Evolutionary conservation across 2,113 vertebrate species (phyloP).

Genomic region (Menura novaehollandiae): DNA sequence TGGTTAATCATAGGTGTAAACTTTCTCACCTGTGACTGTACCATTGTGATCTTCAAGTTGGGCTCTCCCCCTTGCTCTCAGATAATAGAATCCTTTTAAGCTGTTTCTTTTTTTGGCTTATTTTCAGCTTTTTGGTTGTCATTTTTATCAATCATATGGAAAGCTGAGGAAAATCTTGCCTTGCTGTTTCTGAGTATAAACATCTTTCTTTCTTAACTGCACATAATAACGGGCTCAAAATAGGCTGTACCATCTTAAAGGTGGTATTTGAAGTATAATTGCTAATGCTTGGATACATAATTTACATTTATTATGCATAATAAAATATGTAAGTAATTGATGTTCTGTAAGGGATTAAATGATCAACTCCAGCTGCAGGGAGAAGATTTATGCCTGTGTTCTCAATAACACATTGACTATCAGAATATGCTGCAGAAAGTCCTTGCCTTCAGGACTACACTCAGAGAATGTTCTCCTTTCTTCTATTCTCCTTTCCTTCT

Average conservation of each 20-base stretch:
- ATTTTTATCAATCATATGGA: background rate
- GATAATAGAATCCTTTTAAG: background rate
- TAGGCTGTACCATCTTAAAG: background rate
- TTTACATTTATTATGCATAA: conserved; percentile 34
- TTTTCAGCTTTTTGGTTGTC: background rate
- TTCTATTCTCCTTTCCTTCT: background rate
- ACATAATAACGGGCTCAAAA: background rate
- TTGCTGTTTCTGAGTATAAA: background rate
- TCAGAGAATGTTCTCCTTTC: background rate
- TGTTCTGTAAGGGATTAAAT: conserved; percentile 39
- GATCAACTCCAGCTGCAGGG: background rate
- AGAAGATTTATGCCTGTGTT: background rate
- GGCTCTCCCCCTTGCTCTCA: background rate
- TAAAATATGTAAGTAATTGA: conserved; percentile 39
- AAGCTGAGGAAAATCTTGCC: background rate
- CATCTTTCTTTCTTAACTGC: background rate
- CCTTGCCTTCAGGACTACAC: background rate
- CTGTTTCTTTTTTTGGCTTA: background rate
- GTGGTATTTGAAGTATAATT: conserved; percentile 35
- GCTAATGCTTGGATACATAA: conserved; percentile 8
- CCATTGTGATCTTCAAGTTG: background rate
- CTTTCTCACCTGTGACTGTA: background rate
- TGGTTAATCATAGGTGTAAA: background rate
- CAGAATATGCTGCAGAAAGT: background rate
- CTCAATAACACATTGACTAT: background rate